Base-by-base conservation (phyloP, 1,140 invertebrate genomes). In the Drosophila ambigua region DNA sequence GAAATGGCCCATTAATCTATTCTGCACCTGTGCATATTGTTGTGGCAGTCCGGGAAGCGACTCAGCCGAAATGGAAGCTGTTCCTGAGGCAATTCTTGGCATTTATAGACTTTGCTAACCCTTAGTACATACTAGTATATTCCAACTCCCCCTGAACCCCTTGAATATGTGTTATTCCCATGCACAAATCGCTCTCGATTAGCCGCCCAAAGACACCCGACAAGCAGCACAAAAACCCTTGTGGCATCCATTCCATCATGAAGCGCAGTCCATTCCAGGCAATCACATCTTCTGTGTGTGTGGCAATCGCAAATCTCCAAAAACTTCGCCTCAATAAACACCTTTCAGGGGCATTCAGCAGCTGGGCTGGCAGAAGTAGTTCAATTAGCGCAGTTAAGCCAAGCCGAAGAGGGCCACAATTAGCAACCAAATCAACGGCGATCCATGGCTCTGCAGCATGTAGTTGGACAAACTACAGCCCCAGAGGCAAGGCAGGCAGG, bases 361-460 rank as follows among this genome's bases (percentile, higher is more conserved):
- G 7, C 11, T 44, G n/a, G 24, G 23, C 39, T 43, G 24, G 26
- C 23, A 6, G 58, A 41, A 43, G n/a, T 48, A 65, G 72, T 85
- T 85, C 82, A 85, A 85, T 85, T 81, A 85, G 74, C 64, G 58
- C 52, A 73, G 81, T 60, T 75, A 80, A 80, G 7, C 44, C 72
- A 60, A 71, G 72, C 77, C 73, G 77, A 72, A 53, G 61, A 68
- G 57, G 31, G 24, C 73, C 73, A 77, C 81, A 85, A 85, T 85
- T 85, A 85, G 77, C 81, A 39, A 81, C 54, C 68, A 63, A 71
- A 74, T 77, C 68, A 81, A 71, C 53, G 28, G 46, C 28, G 49
- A 77, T 62, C 58, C 64, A 53, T 54, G 64, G 53, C 41, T 46
- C 11, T 54, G 23, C 48, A 49, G 13, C 15, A 48, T 35, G 24